phyloP scores from a whole-genome alignment of 2,797 vertebrate genomes.

The Apodemus agrarius region DNA sequence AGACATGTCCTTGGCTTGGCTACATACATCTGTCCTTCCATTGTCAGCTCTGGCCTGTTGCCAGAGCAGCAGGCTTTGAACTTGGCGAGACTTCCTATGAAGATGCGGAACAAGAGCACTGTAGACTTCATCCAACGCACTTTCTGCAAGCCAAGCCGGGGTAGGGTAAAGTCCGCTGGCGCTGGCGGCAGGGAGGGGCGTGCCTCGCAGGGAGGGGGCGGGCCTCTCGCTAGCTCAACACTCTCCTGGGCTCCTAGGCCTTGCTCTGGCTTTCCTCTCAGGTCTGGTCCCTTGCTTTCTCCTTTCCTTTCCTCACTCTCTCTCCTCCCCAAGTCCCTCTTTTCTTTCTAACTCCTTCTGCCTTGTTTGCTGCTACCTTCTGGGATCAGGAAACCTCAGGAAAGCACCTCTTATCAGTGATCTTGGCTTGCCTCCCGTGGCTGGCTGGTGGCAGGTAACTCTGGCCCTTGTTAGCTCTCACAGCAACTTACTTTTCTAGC shows the following conservation, averaged over 20 bases:
- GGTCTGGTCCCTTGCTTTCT: neutral
- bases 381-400: conserved; percentile 75
- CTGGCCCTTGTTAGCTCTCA: conserved; percentile 69
- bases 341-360: neutral
- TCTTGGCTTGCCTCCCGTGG: conserved; percentile 83
- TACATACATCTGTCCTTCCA: conserved; percentile 45
- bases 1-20: conserved; percentile 67
- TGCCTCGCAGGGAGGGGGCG: conserved; percentile 60
- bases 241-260: neutral
- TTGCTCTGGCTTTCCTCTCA: neutral
- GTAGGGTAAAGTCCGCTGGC: conserved; percentile 85
- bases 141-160: conserved; percentile 80
- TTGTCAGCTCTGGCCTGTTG: conserved; percentile 75
- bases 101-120: conserved; percentile 53
- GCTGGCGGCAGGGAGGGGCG: conserved; percentile 72
- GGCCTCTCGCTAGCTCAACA: conserved; percentile 63
- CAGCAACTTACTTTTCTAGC: conserved; percentile 83
- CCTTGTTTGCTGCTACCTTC: conserved; percentile 2
- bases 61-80: conserved; percentile 75
- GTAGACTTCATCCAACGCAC: conserved; percentile 56
- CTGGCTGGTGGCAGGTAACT: conserved; percentile 55
- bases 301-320: neutral
- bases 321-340: neutral
- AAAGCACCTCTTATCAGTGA: conserved; percentile 84
- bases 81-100: conserved; percentile 78